Conservation (phyloP, 37 sponge, comb jelly and placozoan genomes). For the Chondrosia reniformis region DNA sequence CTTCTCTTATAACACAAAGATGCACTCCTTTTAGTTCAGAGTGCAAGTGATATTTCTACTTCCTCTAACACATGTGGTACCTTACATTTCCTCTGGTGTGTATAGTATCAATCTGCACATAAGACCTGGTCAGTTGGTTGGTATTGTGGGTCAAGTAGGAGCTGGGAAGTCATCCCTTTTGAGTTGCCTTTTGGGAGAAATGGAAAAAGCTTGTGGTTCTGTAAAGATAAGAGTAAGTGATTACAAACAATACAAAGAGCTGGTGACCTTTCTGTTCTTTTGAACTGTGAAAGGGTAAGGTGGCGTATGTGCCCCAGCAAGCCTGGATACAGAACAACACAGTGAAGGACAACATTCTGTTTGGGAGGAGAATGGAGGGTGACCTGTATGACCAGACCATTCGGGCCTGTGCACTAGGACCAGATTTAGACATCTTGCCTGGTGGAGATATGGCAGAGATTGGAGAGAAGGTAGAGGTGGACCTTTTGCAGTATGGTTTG, state of each 20-base stretch:
- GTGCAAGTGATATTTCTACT: too few relatives aligned
- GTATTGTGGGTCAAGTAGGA: constrained; percentile 85
- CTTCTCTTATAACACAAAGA: too few relatives aligned
- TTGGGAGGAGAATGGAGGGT: constrained; percentile 48
- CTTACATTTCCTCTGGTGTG: background rate
- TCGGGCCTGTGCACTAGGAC: constrained; percentile 57
- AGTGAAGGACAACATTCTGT: constrained; percentile 74
- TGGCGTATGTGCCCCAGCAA: constrained; percentile 79
- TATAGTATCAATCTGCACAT: constrained; percentile 66
- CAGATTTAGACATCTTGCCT: constrained; percentile 63
- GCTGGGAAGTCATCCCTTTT: constrained; percentile 82
- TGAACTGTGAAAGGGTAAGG: constrained; percentile 40
- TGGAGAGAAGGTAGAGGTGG: constrained; percentile 60
- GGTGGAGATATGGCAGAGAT: constrained; percentile 73
- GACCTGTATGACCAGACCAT: constrained; percentile 30
- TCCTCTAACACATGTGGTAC: too few relatives aligned
- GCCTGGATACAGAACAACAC: constrained; percentile 89
- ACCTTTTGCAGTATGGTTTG: background rate
- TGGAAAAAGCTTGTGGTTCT: constrained; percentile 65
- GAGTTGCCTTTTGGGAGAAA: constrained; percentile 79
- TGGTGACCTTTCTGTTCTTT: background rate
- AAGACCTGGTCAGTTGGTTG: constrained; percentile 59
- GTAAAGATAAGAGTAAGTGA: constrained; percentile 42
- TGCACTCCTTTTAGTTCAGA: too few relatives aligned
- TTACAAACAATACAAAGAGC: too few relatives aligned